A percentile compares a stretch with the other conserved stretches of the same genome.
phyloP scores from a whole-genome alignment of 2,888 invertebrate genomes.

The Horisme vitalbata region DNA sequence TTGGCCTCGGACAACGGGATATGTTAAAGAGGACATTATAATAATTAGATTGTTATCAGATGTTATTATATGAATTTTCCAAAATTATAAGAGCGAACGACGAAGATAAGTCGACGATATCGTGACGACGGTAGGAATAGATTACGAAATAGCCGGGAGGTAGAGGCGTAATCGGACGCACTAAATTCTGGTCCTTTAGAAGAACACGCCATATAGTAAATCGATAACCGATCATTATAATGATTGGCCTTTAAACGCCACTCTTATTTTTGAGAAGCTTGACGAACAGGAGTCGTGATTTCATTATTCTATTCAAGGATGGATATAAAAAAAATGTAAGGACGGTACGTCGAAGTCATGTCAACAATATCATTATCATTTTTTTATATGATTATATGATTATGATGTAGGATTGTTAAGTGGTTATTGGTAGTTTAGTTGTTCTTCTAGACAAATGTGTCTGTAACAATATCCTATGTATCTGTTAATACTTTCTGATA shows the following conservation, averaged over 20 bases:
- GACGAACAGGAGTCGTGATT: slow-evolving; percentile 75
- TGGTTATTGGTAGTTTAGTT: no score
- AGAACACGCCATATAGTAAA: slow-evolving; percentile 74
- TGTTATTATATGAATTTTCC: slow-evolving; percentile 80
- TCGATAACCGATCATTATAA: slow-evolving; percentile 81
- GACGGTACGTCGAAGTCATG: no score
- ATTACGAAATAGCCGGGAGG: slow-evolving; percentile 68
- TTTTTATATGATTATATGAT: no score
- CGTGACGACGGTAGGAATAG: slow-evolving; percentile 76
- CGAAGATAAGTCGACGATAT: slow-evolving; percentile 74
- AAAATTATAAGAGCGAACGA: slow-evolving; percentile 76
- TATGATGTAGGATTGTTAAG: no score
- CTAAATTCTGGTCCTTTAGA: slow-evolving; percentile 75
- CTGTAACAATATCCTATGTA: no score
- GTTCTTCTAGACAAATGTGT: no score
- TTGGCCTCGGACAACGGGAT: slow-evolving; percentile 69
- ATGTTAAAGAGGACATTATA: slow-evolving; percentile 82
- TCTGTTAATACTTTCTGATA: no score
- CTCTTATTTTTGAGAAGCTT: slow-evolving; percentile 65
- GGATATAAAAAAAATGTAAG: no score
- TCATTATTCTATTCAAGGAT: no score
- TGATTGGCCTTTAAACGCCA: slow-evolving; percentile 76
- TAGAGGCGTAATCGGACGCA: slow-evolving; percentile 66
- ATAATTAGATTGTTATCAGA: slow-evolving; percentile 82
- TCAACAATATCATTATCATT: no score